Base-by-base conservation (phyloP, 92 coral and sea anemone genomes). In the Epizoanthus illoricatus region DNA sequence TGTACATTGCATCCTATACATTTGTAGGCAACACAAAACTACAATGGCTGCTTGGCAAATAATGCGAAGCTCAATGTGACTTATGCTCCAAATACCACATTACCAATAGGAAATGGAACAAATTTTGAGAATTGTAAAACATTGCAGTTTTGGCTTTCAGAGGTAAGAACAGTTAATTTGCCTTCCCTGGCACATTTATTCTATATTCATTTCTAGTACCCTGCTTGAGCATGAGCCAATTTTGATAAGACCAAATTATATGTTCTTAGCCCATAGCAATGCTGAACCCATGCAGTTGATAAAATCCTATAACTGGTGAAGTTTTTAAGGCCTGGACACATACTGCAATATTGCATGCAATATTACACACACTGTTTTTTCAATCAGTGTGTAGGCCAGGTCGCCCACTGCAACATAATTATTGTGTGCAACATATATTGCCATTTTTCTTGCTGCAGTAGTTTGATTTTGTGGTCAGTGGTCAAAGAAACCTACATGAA, bases 61-160 rank as follows among this genome's bases (percentile, higher is more conserved):
- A 6, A n/a, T n/a, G 24, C 23, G 1, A 9, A 7, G 0, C 23
- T 61, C 16, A 86, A 85, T 72, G 86, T 72, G 20, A 20, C 65
- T 8, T 9, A 45, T 45, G 52, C 9, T 1, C 64, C 76, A 20
- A 84, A 71, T 17, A 39, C 36, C 23, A 62, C 69, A 21, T 1
- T 57, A 0, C 21, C 81, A 4, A 57, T 67, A 79, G 84, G 10
- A 49, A 89, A 80, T 78, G 81, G 63, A 40, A 89, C 90, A 49
- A 47, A 73, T 8, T 74, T 47, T 23, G 43, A 57, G 13, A 68
- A 90, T 7, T 92, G 97, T 52, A 20, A 88, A 54, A 71, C 86
- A 62, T 63, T 92, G 75, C 75, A 75, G 2, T 80, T 78, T 24
- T 92, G 93, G 93, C 90, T 92, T 0, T 92, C 97, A 71, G 68